These are phyloP conservation scores for Chloromyia formosa DNA, from an alignment of 2,888 invertebrate species.

Conservation along the genomic window DNA sequence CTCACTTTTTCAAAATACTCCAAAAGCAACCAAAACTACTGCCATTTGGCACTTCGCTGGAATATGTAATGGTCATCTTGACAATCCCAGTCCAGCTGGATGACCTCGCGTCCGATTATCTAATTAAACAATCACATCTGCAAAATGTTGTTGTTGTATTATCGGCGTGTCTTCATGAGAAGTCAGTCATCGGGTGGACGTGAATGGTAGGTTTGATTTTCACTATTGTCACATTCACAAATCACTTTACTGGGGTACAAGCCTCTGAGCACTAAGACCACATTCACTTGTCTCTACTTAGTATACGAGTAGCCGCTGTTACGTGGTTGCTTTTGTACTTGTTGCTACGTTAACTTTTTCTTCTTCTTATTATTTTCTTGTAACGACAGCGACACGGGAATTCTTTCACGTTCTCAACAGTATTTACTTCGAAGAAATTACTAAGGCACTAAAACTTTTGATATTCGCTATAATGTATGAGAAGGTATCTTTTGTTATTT, in stretches of 20 bases:
- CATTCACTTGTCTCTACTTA: conserved; percentile 11
- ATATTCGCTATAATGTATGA: conserved; percentile 15
- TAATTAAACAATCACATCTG: conserved; percentile 24
- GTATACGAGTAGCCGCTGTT: not conserved
- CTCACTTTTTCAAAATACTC: conserved; percentile 89
- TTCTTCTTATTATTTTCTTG: not conserved
- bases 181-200: not conserved
- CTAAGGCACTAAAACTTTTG: conserved; percentile 25
- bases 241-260: not conserved
- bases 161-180: not conserved
- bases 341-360: not conserved
- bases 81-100: conserved; percentile 8
- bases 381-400: not conserved
- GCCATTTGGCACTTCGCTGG: conserved; percentile 89
- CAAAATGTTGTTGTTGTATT: not conserved
- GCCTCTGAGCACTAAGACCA: not conserved
- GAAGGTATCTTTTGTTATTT: conserved; percentile 21
- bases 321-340: not conserved
- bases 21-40: conserved; percentile 94
- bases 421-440: conserved; percentile 25
- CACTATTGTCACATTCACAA: conserved; percentile 10
- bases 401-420: conserved; percentile 33
- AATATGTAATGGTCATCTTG: conserved; percentile 87
- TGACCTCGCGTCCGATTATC: not conserved
- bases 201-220: conserved; percentile 16